Conservation (phyloP, 2,888 invertebrate species). For the Mechanitis messenoides region DNA sequence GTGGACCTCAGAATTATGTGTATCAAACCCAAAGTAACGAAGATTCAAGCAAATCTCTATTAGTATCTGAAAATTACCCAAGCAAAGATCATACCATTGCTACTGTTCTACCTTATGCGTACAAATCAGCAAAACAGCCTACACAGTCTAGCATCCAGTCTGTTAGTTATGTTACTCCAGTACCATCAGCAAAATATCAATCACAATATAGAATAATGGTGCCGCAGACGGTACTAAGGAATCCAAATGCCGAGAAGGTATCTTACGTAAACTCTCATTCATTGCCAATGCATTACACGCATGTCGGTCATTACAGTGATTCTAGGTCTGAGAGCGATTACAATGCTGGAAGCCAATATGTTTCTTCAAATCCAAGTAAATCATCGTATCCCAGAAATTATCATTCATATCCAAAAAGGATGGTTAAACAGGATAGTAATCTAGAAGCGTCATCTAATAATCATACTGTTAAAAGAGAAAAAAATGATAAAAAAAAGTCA, state of each 20-base stretch:
- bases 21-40: constrained; percentile 49
- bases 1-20: constrained; percentile 46
- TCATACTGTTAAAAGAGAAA: constrained; percentile 20
- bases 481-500: constrained; percentile 24
- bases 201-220: constrained; percentile 65
- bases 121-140: constrained; percentile 42
- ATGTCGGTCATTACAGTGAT: constrained; percentile 37
- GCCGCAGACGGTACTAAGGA: constrained; percentile 58
- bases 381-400: constrained; percentile 60
- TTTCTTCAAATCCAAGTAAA: constrained; percentile 45
- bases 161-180: constrained; percentile 66
- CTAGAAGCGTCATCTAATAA: constrained; percentile 19
- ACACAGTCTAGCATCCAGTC: constrained; percentile 48
- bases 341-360: constrained; percentile 44
- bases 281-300: constrained; percentile 45
- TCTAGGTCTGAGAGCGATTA: constrained; percentile 56
- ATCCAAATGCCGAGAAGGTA: constrained; percentile 56
- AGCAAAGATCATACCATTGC: constrained; percentile 76
- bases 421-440: constrained; percentile 50
- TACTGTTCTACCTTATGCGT: constrained; percentile 63
- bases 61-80: constrained; percentile 76
- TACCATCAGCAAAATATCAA: constrained; percentile 59
- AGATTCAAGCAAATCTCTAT: constrained; percentile 45
- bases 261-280: constrained; percentile 64
- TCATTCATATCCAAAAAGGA: constrained; percentile 63